Evolutionary conservation across 2,888 invertebrate species (phyloP), one percentile per base, ranked within the genome.

Genomic region (Alitta virens): DNA sequence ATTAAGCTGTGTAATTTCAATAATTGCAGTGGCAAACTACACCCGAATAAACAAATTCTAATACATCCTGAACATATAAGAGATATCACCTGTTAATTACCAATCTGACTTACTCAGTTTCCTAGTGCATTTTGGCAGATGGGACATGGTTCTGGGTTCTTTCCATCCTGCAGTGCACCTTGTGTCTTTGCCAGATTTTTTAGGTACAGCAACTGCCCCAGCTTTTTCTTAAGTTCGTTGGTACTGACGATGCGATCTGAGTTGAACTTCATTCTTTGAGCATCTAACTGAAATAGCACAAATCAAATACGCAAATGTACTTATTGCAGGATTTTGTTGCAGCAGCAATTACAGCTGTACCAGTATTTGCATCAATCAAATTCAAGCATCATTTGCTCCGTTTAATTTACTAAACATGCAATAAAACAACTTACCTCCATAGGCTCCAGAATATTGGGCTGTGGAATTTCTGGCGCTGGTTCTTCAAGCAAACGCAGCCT

Each of bases 131-230:
- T 80, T 61, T 85, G 85, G 76, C 91, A 91, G 64, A 91, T 87
- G 0, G 90, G 90, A 78, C 91, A 91, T 0, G 86, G 85, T 55
- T 88, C 88, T 0, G 86, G 85, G 69, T 85, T 85, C 2, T 68
- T 68, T 1, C 80, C 80, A 2, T 76, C 75, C 63, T 81, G 64
- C 33, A 68, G 78, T 16, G 84, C 85, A 68, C 84, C 78, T 67
- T 84, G 84, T 74, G n/a, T 77, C 76, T 85, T 84, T 72, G 86
- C 78, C 75, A 89, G 82, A 73, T 89, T 85, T 75, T 85, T 83
- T 59, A 91, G 82, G 76, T 90, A 91, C 64, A 86, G 83, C 9
- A 89, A 80, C 9, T 88, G 88, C 0, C 89, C 89, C 27, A 86
- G 76, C 72, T 85, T 85, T 66, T 84, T 84, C 65, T 84, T 84